Base-by-base conservation (phyloP, 2,888 invertebrate genomes). In the Polia nebulosa region DNA sequence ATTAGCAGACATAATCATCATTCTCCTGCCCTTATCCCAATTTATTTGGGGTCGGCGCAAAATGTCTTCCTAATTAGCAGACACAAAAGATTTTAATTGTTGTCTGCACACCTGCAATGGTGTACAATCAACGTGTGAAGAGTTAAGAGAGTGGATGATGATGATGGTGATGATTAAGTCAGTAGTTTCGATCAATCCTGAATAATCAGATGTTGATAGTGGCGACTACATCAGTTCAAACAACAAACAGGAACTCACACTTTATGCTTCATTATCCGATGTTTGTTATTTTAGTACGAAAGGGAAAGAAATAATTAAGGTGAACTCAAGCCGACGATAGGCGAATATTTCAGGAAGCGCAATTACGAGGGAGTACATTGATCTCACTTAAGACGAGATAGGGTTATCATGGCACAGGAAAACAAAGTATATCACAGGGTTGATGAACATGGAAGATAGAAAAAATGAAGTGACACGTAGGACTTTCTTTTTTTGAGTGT, bases 331-430 rank as follows among this genome's bases (percentile, higher is more conserved):
- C 59, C 76, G 64, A 78, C 74, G 68, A 81, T 78, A 60, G 62
- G 62, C 61, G 65, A 70, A 72, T 74, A 65, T 53, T 73, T 75
- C 62, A 58, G 32, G 45, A 44, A 53, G 27, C 49, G 58, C 76
- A 80, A 72, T 79, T 69, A 76, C 53, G 25, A 49, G 36, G 25
- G 29, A 68, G 80, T 76, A 62, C 72, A 79, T 72, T 79, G 76
- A 69, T 80, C 72, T 76, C 71, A 76, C 57, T 80, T 68, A 70
- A 69, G 56, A 60, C 45, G 15, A 70, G 62, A 76, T 78, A 71
- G 45, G 41, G 62, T 78, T 83, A 80, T 73, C 74, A 73, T 67
- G 56, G 65, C 11, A 49, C 41, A 57, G 32, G 56, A 78, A 75
- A 60, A 78, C 62, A 67, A 67, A 64, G 41, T 32, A 41, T 45